These are phyloP conservation scores for Gari tellinella DNA, from an alignment of 2,888 invertebrate species.

Conservation along the genomic window DNA sequence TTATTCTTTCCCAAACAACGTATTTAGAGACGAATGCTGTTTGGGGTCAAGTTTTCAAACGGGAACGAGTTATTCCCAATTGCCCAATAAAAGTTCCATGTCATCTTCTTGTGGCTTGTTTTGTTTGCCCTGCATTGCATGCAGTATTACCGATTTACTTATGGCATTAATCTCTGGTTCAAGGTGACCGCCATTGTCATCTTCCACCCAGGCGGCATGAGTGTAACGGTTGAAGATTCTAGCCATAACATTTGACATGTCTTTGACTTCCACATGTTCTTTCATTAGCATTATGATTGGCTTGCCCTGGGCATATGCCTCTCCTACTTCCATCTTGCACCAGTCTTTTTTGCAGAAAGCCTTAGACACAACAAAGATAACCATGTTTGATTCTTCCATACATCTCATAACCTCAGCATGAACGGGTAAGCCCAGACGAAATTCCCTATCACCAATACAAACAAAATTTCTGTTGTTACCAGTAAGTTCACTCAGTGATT, in stretches of 20 bases:
- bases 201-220: constrained; percentile 14
- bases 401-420: constrained; percentile 26
- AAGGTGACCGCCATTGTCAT: constrained; percentile 18
- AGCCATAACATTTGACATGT: constrained; percentile 12
- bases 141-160: constrained; percentile 13
- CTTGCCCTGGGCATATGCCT: constrained; percentile 20
- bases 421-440: constrained; percentile 15
- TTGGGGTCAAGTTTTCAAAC: no score
- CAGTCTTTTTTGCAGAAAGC: constrained; percentile 26
- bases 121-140: background rate
- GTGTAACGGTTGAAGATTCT: constrained; percentile 30
- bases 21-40: no score
- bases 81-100: no score
- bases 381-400: constrained; percentile 22
- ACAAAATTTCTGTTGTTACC: constrained; percentile 12
- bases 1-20: no score
- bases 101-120: no score
- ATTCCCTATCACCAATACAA: constrained; percentile 18
- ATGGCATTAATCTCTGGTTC: constrained; percentile 12
- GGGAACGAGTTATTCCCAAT: no score
- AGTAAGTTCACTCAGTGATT: background rate
- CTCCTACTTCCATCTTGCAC: constrained; percentile 30
- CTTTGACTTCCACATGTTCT: constrained; percentile 11
- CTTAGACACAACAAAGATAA: constrained; percentile 24
- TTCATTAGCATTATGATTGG: constrained; percentile 18